These are phyloP conservation scores for Corythornis cristatus DNA, from an alignment of 2,113 vertebrate species.

Conservation along the genomic window DNA sequence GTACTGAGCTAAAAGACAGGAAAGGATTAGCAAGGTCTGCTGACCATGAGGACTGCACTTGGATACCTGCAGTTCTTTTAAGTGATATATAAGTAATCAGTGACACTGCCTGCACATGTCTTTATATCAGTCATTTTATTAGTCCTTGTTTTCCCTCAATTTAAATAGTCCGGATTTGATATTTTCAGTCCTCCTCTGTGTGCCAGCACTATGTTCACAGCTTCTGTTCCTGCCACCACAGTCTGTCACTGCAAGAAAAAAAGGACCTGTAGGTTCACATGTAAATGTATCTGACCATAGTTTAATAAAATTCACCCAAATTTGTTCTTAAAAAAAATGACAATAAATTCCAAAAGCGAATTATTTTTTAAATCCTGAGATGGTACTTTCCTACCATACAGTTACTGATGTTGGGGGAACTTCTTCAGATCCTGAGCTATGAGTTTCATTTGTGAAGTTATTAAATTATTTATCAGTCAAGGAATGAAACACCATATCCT, in stretches of 20 bases:
- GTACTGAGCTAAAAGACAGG: neutral
- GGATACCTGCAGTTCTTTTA: neutral
- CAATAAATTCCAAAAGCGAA: neutral
- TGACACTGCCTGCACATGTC: neutral
- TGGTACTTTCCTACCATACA: neutral
- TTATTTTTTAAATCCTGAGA: neutral
- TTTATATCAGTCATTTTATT: neutral
- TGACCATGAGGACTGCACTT: neutral
- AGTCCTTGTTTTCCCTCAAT: neutral
- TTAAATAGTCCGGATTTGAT: neutral
- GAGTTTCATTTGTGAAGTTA: neutral
- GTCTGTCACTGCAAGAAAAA: neutral
- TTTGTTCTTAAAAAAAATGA: neutral
- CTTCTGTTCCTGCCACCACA: neutral
- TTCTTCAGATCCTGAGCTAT: neutral
- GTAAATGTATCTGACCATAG: neutral
- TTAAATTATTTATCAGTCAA: neutral
- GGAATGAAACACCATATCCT: neutral
- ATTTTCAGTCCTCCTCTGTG: neutral
- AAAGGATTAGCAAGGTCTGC: neutral
- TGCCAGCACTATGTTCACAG: neutral
- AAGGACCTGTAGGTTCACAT: neutral
- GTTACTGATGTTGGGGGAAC: neutral
- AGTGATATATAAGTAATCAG: neutral
- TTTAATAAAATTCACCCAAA: neutral